Conservation (phyloP, 2,113 vertebrate genomes). For the Ameiurus melas region DNA sequence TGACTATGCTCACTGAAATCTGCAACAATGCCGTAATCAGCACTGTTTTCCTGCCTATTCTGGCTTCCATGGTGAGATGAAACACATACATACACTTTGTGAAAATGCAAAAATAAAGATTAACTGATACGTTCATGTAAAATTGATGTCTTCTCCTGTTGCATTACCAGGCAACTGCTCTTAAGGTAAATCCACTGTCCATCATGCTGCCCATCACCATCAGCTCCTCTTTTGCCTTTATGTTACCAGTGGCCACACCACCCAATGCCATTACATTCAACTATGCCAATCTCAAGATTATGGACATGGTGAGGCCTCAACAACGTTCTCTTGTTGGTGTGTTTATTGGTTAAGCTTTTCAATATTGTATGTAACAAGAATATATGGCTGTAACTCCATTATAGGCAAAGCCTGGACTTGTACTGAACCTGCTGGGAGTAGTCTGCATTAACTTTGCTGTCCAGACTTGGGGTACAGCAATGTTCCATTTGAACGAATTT, state of each 20-base stretch:
- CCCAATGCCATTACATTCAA: slow-evolving; percentile 91
- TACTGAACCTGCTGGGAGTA: slow-evolving; percentile 85
- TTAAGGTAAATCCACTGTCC: slow-evolving; percentile 85
- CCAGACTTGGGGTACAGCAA: slow-evolving; percentile 85
- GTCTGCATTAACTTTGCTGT: slow-evolving; percentile 81
- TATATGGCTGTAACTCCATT: slow-evolving; percentile 14
- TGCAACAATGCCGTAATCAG: slow-evolving; percentile 92
- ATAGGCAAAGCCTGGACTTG: slow-evolving; percentile 73
- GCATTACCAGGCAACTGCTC: slow-evolving; percentile 73
- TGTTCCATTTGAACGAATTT: slow-evolving; percentile 84
- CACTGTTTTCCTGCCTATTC: slow-evolving; percentile 87
- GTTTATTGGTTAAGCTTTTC: background rate
- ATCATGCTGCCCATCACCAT: slow-evolving; percentile 89
- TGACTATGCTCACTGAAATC: slow-evolving; percentile 86
- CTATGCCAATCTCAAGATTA: slow-evolving; percentile 82
- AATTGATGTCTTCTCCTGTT: slow-evolving; percentile 13
- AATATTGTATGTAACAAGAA: background rate
- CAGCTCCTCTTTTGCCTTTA: slow-evolving; percentile 85
- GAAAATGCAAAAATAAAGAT: background rate
- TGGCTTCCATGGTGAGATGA: slow-evolving; percentile 87
- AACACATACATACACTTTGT: background rate
- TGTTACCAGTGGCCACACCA: slow-evolving; percentile 92
- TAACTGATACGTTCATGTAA: background rate
- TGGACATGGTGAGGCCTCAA: slow-evolving; percentile 82
- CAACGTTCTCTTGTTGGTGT: background rate